Conservation (phyloP, 2,113 vertebrate species). For the Stegastes partitus region DNA sequence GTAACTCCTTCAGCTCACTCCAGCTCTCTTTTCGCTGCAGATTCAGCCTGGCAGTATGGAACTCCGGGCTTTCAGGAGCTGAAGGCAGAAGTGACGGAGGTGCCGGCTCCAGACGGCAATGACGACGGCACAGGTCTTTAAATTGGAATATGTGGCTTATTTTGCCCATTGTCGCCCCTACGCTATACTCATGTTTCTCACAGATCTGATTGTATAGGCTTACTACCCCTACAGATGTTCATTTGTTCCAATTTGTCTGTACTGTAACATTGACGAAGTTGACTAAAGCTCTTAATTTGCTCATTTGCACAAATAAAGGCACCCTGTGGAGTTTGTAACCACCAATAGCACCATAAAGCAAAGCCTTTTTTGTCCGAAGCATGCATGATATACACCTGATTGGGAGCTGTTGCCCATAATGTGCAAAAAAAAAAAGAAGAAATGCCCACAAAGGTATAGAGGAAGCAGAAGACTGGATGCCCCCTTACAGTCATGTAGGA, state of each 20-base stretch:
- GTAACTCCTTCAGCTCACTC: neutral
- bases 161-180: neutral
- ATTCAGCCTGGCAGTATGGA: constrained; percentile 83
- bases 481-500: too few relatives aligned
- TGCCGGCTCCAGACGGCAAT: constrained; percentile 84
- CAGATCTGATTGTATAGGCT: neutral
- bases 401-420: too few relatives aligned
- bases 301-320: neutral
- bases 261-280: too few relatives aligned
- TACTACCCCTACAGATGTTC: neutral
- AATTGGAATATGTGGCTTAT: neutral
- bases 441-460: too few relatives aligned
- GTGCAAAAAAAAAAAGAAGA: too few relatives aligned
- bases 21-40: constrained; percentile 48
- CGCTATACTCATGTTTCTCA: neutral
- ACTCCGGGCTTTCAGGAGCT: constrained; percentile 88
- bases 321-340: neutral
- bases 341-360: neutral
- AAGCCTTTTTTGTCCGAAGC: too few relatives aligned
- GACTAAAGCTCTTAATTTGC: neutral
- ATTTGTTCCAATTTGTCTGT: too few relatives aligned
- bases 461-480: too few relatives aligned
- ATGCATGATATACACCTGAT: too few relatives aligned
- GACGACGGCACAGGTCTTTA: constrained; percentile 67
- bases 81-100: constrained; percentile 90